These are phyloP conservation scores for Achatina immaculata DNA, from an alignment of 1,140 invertebrate genomes.

Conservation along the genomic window DNA sequence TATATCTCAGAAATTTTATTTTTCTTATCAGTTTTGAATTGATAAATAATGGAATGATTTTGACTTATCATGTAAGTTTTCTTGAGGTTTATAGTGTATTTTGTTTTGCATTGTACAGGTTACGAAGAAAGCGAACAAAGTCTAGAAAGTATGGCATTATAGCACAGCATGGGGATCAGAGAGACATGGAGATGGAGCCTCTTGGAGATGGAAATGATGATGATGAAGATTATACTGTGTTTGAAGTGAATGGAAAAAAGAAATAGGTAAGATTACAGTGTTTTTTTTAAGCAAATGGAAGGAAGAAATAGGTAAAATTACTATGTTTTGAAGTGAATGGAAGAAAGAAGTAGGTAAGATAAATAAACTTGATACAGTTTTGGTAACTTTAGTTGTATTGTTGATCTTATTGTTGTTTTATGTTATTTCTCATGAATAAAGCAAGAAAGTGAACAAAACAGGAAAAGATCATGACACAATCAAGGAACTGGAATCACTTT, in stretches of 20 bases:
- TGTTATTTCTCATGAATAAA: too few relatives aligned
- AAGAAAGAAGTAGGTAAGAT: conserved; percentile 37
- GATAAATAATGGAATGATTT: too few relatives aligned
- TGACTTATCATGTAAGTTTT: too few relatives aligned
- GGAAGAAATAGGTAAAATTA: conserved; percentile 52
- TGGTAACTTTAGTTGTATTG: too few relatives aligned
- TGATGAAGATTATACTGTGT: conserved; percentile 62
- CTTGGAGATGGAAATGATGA: conserved; percentile 59
- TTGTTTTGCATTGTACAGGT: conserved; percentile 38
- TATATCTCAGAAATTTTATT: too few relatives aligned
- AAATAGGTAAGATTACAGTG: conserved; percentile 57
- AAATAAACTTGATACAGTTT: too few relatives aligned
- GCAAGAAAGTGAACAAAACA: too few relatives aligned
- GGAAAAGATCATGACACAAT: too few relatives aligned
- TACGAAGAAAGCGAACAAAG: conserved; percentile 52
- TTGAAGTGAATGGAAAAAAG: conserved; percentile 56
- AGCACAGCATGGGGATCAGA: conserved; percentile 51
- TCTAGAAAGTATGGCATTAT: conserved; percentile 63
- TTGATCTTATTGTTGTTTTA: too few relatives aligned
- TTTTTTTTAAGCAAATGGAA: conserved; percentile 58
- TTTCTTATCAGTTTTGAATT: too few relatives aligned
- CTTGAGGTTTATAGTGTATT: too few relatives aligned
- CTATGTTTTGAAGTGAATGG: conserved; percentile 59
- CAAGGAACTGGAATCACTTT: too few relatives aligned
- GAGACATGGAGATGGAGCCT: conserved; percentile 62